These are phyloP conservation scores for Cyclopterus lumpus DNA, from an alignment of 2,797 vertebrate genomes.

Conservation along the genomic window DNA sequence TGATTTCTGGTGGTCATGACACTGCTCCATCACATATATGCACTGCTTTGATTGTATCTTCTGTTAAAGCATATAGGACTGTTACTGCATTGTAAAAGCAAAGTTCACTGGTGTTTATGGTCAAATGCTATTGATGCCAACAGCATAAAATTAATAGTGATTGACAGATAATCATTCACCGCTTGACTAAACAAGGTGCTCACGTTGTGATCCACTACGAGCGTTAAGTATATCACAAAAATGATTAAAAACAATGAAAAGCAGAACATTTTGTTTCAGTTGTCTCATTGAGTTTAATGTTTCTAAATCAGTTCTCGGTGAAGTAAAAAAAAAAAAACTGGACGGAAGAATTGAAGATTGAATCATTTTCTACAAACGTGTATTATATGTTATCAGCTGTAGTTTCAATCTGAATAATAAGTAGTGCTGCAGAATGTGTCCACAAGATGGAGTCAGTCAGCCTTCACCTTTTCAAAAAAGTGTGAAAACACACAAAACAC, in stretches of 20 bases:
- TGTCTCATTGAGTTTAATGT: neutral
- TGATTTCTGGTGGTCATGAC: neutral
- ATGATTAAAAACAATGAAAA: neutral
- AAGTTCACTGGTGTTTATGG: neutral
- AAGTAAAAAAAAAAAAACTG: neutral
- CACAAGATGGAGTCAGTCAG: constrained; percentile 25
- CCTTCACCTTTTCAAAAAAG: neutral
- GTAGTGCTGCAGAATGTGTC: neutral
- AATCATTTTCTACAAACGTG: neutral
- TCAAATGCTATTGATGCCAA: neutral
- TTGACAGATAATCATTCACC: neutral
- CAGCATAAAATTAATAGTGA: neutral
- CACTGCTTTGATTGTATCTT: too few relatives aligned
- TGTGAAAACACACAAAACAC: neutral
- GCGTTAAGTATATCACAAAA: constrained; percentile 1
- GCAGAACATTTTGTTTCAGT: neutral
- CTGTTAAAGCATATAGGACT: neutral
- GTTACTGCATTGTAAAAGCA: neutral
- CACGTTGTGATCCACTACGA: neutral
- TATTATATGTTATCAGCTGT: neutral
- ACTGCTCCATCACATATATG: neutral
- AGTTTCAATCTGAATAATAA: neutral
- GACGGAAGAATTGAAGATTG: neutral
- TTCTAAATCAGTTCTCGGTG: too few relatives aligned
- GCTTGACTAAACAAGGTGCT: neutral